These are phyloP conservation scores for Cheumatopsyche charites DNA, from an alignment of 1,140 invertebrate genomes.

Conservation along the genomic window DNA sequence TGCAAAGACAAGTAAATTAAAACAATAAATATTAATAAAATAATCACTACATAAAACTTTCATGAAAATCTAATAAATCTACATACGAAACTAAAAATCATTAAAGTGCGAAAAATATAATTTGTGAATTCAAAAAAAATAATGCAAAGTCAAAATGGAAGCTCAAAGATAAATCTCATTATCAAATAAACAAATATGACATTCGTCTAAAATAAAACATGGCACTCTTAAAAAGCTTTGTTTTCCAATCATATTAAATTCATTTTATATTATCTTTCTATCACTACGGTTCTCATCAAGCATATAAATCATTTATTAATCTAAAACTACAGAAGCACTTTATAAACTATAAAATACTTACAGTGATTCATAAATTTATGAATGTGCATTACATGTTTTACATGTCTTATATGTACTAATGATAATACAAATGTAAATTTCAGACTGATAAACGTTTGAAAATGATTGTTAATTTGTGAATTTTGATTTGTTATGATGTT, in stretches of 20 bases:
- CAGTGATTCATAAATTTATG: background rate
- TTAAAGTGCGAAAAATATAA: too few species aligned
- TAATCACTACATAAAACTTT: too few species aligned
- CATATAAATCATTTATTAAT: background rate
- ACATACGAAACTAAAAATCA: too few species aligned
- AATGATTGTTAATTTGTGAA: background rate
- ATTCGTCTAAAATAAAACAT: background rate
- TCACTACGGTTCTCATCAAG: conserved; percentile 22
- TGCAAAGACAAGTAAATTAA: too few species aligned
- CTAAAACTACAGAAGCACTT: conserved; percentile 16
- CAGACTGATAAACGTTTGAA: background rate
- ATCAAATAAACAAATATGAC: too few species aligned
- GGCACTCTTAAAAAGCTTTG: conserved; percentile 16
- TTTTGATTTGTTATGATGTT: background rate
- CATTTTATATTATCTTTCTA: background rate
- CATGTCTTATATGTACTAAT: too few species aligned
- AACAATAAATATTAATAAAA: too few species aligned
- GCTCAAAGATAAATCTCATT: too few species aligned
- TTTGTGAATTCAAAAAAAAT: too few species aligned
- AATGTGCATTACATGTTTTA: background rate
- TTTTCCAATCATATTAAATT: background rate
- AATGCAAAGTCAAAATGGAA: too few species aligned
- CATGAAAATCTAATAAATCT: too few species aligned
- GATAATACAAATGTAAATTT: too few species aligned
- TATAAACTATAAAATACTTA: background rate